Percentiles rank a stretch among this genome's conserved stretches.
Evolutionary conservation across 2,797 vertebrate species (phyloP).

Genomic region (Dipus sagitta): DNA sequence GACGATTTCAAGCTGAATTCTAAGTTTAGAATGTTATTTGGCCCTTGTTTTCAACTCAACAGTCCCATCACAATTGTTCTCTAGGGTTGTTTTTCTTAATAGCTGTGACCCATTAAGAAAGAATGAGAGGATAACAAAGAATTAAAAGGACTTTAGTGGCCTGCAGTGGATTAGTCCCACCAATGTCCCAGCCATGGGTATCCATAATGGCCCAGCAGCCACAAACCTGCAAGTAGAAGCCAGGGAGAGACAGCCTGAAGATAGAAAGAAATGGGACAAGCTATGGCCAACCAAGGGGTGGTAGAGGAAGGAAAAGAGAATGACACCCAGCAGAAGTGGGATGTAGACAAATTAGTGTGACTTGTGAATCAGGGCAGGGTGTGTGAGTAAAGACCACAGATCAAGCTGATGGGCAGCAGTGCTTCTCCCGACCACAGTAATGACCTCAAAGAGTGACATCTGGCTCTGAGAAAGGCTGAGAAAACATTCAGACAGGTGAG

Average conservation of each 20-base stretch:
- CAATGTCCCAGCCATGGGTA: fast-evolving
- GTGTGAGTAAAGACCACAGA: neutral
- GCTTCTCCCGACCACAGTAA: neutral
- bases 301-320: neutral
- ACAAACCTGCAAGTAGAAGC: neutral
- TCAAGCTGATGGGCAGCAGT: neutral
- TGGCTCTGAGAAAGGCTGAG: neutral
- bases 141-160: neutral
- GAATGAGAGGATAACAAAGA: neutral
- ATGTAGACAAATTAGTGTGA: fast-evolving
- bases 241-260: neutral
- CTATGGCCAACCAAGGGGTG: neutral
- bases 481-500: neutral
- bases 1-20: neutral
- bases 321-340: neutral
- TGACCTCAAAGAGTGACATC: neutral
- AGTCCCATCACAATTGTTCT: neutral
- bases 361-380: no score
- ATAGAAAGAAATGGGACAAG: neutral
- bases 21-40: neutral
- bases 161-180: fast-evolving
- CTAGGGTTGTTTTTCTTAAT: neutral
- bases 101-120: neutral
- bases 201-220: no score
- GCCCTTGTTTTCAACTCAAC: neutral